Base-by-base conservation (phyloP, 1,140 invertebrate genomes). In the Scylla paramamosain region DNA sequence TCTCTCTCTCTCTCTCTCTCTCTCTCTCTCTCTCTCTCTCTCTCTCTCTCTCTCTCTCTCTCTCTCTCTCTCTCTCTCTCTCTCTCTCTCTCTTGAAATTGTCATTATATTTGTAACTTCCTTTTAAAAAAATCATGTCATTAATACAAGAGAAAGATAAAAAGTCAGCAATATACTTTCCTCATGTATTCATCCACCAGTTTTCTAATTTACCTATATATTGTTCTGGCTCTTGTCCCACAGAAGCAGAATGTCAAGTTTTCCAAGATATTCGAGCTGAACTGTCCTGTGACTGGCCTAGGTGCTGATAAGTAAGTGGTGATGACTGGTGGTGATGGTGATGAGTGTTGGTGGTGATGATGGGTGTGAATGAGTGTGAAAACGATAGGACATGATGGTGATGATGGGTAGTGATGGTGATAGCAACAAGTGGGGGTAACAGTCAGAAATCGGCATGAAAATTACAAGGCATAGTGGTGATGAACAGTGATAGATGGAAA, bases 211-310 rank as follows among this genome's bases (percentile, higher is more conserved):
- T 91, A 46, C 89, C 45, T 91, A 46, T 88, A 39, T 32, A 45
- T 88, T 31, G 4, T 77, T 25, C 25, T 77, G 20, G 10, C 10
- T 59, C 25, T 77, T 77, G 67, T 77, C 6, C 32, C 48, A 25
- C 92, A 93, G 92, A 93, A 93, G 28, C 92, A 93, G 46, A 93
- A 87, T 52, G 92, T 93, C 2, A 93, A 93, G 92, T 93, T 93
- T 32, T 93, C 92, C 92, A 93, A 88, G 28, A 93, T 93, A 46
- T 93, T 93, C 31, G 92, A 93, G 92, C 59, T 93, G 84, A 93
- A 93, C 46, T 93, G 92, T 59, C 92, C 92, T 25, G 92, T 93
- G 7, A 52, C 83, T 46, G 92, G 92, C 84, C 92, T 59, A 77
- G 39, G 83, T 10, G 59, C 46, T 59, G 52, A 59, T 77, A 93